These are phyloP conservation scores for Microctenopoma steveboyesi DNA, from an alignment of 2,797 vertebrate species.

Conservation along the genomic window DNA sequence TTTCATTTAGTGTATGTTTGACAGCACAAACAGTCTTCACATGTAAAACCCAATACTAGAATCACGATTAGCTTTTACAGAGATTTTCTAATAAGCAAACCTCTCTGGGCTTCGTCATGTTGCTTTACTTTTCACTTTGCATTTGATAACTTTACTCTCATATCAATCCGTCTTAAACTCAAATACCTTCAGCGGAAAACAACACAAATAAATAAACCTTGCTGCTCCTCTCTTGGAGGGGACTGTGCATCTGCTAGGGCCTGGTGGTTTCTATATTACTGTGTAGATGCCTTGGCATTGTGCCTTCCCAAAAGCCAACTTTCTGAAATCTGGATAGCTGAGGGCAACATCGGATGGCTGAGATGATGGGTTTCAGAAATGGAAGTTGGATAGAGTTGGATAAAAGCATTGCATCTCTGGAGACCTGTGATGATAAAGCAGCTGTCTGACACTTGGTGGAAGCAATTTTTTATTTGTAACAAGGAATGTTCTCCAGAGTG, in stretches of 20 bases:
- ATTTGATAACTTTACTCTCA: too few species aligned
- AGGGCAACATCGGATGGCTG: constrained; percentile 1
- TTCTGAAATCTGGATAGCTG: constrained; percentile 25
- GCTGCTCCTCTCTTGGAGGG: too few species aligned
- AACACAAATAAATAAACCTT: too few species aligned
- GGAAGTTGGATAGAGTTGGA: constrained; percentile 15
- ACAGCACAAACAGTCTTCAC: too few species aligned
- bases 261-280: constrained; percentile 17
- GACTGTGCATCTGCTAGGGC: constrained; percentile 6
- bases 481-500: constrained; percentile 34
- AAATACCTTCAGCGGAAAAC: too few species aligned
- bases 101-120: too few species aligned
- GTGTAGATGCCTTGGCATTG: constrained; percentile 24
- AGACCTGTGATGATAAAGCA: constrained; percentile 48
- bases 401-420: constrained; percentile 13
- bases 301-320: constrained; percentile 14
- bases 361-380: constrained; percentile 17
- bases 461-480: constrained; percentile 61
- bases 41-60: too few species aligned
- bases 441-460: constrained; percentile 34
- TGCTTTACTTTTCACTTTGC: too few species aligned
- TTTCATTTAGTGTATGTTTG: too few species aligned
- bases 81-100: too few species aligned
- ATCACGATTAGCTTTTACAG: too few species aligned
- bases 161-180: too few species aligned